Evolutionary conservation across 2,888 invertebrate genomes (phyloP).

Genomic region (Auanema freiburgensis): DNA sequence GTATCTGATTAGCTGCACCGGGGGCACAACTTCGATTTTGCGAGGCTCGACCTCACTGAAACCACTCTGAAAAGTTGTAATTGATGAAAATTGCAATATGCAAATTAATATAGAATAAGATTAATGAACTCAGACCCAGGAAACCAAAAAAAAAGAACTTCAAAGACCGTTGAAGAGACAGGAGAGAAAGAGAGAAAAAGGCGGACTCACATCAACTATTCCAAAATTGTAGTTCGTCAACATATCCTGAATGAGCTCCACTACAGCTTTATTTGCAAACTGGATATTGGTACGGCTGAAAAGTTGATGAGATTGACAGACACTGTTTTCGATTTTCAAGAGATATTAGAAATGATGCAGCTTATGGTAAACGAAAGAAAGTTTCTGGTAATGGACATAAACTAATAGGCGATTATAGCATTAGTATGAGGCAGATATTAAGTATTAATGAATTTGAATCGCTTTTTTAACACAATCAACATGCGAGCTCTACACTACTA

Average conservation of each 20-base stretch:
- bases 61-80: constrained; percentile 22
- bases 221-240: constrained; percentile 40
- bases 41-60: constrained; percentile 30
- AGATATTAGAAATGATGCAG: constrained; percentile 4
- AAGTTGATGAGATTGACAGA: not conserved
- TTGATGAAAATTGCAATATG: too few relatives aligned
- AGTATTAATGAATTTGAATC: too few relatives aligned
- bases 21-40: constrained; percentile 39
- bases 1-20: constrained; percentile 26
- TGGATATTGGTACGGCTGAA: constrained; percentile 46
- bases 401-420: too few relatives aligned
- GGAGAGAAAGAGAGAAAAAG: not conserved
- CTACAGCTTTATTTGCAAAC: constrained; percentile 39
- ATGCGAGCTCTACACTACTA: not conserved
- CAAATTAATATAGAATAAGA: too few relatives aligned
- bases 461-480: not conserved
- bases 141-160: constrained; percentile 5
- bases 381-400: too few relatives aligned
- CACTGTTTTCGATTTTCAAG: not conserved
- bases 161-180: not conserved
- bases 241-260: constrained; percentile 34
- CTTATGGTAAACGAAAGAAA: not conserved
- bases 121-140: too few relatives aligned
- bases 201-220: constrained; percentile 14
- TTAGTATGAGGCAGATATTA: too few relatives aligned